Base-by-base conservation (phyloP, 2,113 vertebrate genomes). In the Osmerus mordax region DNA sequence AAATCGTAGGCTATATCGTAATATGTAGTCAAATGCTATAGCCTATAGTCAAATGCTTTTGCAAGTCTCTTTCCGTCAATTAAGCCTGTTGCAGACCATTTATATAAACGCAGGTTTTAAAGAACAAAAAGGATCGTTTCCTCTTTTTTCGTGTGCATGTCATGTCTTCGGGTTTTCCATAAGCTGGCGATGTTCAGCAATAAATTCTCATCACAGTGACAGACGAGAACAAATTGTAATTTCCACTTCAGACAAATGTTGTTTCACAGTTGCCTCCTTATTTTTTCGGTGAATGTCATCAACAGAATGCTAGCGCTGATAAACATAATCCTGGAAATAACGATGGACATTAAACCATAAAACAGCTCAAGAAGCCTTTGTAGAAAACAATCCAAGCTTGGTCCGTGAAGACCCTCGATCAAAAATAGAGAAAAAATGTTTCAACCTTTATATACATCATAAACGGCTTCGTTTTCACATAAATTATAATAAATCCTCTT, bases 111-210 rank as follows among this genome's bases (percentile, higher is more conserved):
- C 62, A 69, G 61, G 67, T 36, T 79, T 85, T 79, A 83, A 77
- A 81, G 76, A 86, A 83, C 71, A 77, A 78, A 78, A 70, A 84
- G 74, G 78, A 82, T 76, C 83, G 85, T 89, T 89, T 88, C 80
- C 83, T 89, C 81, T 84, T 90, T 75, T 89, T 89, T 75, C 86
- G 83, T 79, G 89, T 83, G 83, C 88, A 89, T 88, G 84, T 88
- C 90, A 90, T 90, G 84, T 90, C 88, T 90, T 79, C 83, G 56
- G 75, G 82, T 82, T 80, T 81, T 75, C 82, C 83, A 81, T 81
- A 78, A 75, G 76, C 83, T 80, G 78, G 70, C 80, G 77, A 79
- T 70, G 67, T 71, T 82, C 72, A 78, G 74, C 85, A 69, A 58
- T 72, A 79, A 60, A 85, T 75, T 75, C 78, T 83, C 73, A 83